Percentiles rank a stretch among this genome's conserved stretches.
Evolutionary conservation across 2,888 invertebrate species (phyloP).

Genomic region (Agrypnus murinus): DNA sequence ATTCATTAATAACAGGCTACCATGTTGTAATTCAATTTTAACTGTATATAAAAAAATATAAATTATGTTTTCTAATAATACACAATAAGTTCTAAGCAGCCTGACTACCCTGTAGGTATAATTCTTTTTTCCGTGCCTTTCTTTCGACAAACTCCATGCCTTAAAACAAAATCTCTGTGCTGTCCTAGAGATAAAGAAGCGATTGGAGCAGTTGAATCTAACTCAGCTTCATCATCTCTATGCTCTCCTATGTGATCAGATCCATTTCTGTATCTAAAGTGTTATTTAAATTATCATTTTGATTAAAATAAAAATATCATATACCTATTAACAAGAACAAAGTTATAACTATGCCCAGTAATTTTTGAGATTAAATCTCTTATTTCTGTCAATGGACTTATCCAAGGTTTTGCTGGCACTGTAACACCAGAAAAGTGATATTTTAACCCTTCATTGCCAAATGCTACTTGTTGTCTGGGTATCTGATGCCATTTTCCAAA

Average conservation of each 20-base stretch:
- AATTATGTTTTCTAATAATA: slow-evolving; percentile 1
- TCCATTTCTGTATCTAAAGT: slow-evolving; percentile 78
- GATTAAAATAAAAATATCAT: neutral
- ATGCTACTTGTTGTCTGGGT: slow-evolving; percentile 81
- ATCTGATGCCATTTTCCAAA: slow-evolving; percentile 80
- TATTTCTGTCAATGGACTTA: slow-evolving; percentile 72
- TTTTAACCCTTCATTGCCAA: slow-evolving; percentile 78
- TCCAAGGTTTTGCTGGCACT: slow-evolving; percentile 80
- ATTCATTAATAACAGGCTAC: slow-evolving; percentile 81
- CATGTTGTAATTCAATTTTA: slow-evolving; percentile 77
- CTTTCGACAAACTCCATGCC: slow-evolving; percentile 75
- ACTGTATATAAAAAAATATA: too few species aligned
- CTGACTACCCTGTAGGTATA: slow-evolving; percentile 72
- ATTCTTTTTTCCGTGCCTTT: slow-evolving; percentile 71
- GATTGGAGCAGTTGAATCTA: slow-evolving; percentile 77
- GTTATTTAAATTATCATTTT: slow-evolving; percentile 45
- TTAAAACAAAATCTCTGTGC: slow-evolving; percentile 78
- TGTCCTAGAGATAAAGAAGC: slow-evolving; percentile 81
- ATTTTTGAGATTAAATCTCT: slow-evolving; percentile 72
- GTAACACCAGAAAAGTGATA: slow-evolving; percentile 80
- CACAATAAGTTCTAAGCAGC: too few species aligned
- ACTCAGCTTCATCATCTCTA: slow-evolving; percentile 80
- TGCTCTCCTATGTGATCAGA: slow-evolving; percentile 83
- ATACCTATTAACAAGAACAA: slow-evolving; percentile 80
- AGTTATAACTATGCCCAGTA: slow-evolving; percentile 77